Percentiles rank a stretch among this genome's conserved stretches.
These are phyloP conservation scores for Trachelus stipa DNA, from an alignment of 2,888 invertebrate species.

Conservation along the genomic window DNA sequence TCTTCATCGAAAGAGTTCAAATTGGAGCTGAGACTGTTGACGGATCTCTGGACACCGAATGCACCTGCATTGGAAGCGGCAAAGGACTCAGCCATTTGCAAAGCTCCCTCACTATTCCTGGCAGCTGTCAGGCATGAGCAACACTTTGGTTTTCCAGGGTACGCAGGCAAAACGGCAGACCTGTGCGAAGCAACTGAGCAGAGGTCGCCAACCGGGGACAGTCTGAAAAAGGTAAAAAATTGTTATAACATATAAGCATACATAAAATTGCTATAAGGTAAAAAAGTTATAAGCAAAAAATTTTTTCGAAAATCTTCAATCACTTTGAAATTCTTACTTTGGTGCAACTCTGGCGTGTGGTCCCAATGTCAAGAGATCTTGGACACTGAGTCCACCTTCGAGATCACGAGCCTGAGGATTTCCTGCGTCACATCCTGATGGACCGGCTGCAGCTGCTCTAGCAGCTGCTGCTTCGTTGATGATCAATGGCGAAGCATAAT, in stretches of 20 bases:
- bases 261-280: not conserved
- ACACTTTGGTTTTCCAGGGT: constrained; percentile 40
- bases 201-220: constrained; percentile 38
- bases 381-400: not conserved
- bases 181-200: constrained; percentile 26
- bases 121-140: not conserved
- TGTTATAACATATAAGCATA: not conserved
- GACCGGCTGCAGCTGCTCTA: constrained; percentile 11
- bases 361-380: constrained; percentile 19
- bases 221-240: not conserved
- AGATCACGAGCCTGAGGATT: not conserved
- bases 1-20: constrained; percentile 13
- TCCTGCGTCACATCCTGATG: constrained; percentile 5
- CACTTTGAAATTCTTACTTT: constrained; percentile 17
- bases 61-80: not conserved
- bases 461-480: constrained; percentile 37
- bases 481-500: constrained; percentile 31
- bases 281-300: not conserved
- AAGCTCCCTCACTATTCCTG: not conserved
- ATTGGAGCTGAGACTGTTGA: constrained; percentile 13
- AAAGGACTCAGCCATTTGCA: not conserved
- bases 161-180: constrained; percentile 40
- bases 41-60: constrained; percentile 5
- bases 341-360: constrained; percentile 19
- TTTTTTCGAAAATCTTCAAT: not conserved